Percentiles rank a stretch among this genome's conserved stretches.
phyloP scores from a whole-genome alignment of 2,888 invertebrate species.

The Cordilura impudica region DNA sequence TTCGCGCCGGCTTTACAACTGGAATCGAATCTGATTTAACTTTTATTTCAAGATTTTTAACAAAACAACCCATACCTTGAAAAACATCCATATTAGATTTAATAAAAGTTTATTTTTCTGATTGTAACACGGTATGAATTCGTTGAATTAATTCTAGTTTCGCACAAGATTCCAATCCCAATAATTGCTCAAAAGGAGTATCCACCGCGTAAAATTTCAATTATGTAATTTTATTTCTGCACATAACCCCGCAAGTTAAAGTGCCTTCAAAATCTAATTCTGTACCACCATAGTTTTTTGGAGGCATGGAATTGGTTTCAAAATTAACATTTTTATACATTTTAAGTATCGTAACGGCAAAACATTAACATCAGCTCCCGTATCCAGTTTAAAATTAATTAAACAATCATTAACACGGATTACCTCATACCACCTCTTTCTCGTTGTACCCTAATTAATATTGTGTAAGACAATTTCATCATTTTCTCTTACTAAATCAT shows the following conservation, averaged over 20 bases:
- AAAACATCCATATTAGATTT: slow-evolving; percentile 21
- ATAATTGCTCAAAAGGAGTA: too few relatives aligned
- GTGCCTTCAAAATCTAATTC: slow-evolving; percentile 44
- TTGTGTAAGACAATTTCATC: too few relatives aligned
- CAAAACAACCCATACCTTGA: slow-evolving; percentile 50
- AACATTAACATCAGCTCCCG: too few relatives aligned
- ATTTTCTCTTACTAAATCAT: too few relatives aligned
- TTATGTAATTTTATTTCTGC: slow-evolving; percentile 34
- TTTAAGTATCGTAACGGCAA: too few relatives aligned
- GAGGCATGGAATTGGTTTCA: slow-evolving; percentile 25
- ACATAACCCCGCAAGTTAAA: slow-evolving; percentile 38
- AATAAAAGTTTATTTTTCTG: slow-evolving; percentile 7
- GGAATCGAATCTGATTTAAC: slow-evolving; percentile 28
- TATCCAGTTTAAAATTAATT: too few relatives aligned
- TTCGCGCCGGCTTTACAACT: slow-evolving; percentile 47
- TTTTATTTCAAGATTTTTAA: slow-evolving; percentile 48
- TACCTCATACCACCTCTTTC: too few relatives aligned
- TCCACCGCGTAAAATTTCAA: slow-evolving; percentile 54
- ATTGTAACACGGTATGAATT: slow-evolving; percentile 5
- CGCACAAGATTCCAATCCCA: too few relatives aligned
- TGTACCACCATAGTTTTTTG: slow-evolving; percentile 44
- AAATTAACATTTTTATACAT: too few relatives aligned
- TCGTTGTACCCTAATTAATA: too few relatives aligned
- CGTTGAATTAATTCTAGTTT: too few relatives aligned
- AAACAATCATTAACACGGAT: too few relatives aligned